Evolutionary conservation across 2,888 invertebrate genomes (phyloP), one percentile per base, ranked within the genome.

Genomic region (Epirrita christyi): DNA sequence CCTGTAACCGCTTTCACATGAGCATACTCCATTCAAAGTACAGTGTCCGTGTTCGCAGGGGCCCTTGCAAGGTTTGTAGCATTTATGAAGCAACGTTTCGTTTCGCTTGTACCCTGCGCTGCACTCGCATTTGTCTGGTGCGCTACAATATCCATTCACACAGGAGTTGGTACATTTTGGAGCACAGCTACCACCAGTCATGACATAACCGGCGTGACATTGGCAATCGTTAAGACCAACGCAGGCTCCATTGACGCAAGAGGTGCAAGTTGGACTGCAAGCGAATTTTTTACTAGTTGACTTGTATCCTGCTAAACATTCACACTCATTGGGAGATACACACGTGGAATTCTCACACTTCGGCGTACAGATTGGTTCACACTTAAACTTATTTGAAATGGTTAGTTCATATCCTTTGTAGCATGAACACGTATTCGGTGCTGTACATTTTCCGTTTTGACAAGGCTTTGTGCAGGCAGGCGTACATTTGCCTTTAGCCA

Each of bases 351-450:
- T 62, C 10, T 42, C 28, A 14, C 64, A 65, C 0, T 38, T 13
- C 0, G 58, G 53, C 2, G 46, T 14, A 32, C 64, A 65, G 9
- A 53, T 37, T 7, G 64, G 64, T 7, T 47, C 49, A 41, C 64
- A 64, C 10, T 9, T 8, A 14, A 43, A 50, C 32, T 14, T 43
- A 11, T 59, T 49, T 2, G 8, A 6, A 15, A 41, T 21, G 29
- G 49, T 52, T 1, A 9, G 59, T 3, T 6, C 13, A 42, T 70
- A 81, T 0, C 74, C 80, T 1, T 54, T 42, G 0, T 64, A 28
- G 29, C 80, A 81, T 5, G 59, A 55, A 44, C 81, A 80, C 6
- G 64, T 71, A 0, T 88, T 73, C 0, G 92, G 91, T 0, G 75
- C 77, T 1, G 71, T 67, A 57, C 93, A 92, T 5, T 67, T 55